Conservation (phyloP, 37 sponge, comb jelly and placozoan species). For the Spongia lamella region DNA sequence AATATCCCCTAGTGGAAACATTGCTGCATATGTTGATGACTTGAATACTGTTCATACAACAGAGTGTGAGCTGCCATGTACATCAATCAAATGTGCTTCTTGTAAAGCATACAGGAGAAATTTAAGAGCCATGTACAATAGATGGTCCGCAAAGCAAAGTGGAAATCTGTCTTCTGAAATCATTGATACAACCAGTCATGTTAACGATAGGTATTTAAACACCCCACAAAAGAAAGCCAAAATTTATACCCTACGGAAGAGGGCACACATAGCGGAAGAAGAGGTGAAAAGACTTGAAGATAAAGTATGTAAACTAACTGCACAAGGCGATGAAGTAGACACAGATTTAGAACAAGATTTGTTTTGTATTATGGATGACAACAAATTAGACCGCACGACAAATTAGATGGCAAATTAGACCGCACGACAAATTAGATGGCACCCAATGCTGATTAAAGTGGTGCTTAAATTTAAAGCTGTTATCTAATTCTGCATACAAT, state of each 20-base stretch:
- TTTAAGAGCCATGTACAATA: slow-evolving; percentile 24
- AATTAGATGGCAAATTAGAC: slow-evolving; percentile 44
- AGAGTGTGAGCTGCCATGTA: slow-evolving; percentile 21
- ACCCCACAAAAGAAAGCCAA: slow-evolving; percentile 18
- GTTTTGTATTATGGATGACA: slow-evolving; percentile 20
- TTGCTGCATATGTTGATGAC: slow-evolving; percentile 16
- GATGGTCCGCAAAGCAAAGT: slow-evolving; percentile 31
- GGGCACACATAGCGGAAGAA: slow-evolving; percentile 9
- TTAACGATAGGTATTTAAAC: slow-evolving; percentile 36
- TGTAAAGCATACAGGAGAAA: slow-evolving; percentile 19
- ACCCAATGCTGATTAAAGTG: slow-evolving; percentile 36
- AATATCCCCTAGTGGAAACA: slow-evolving; percentile 1
- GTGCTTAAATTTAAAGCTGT: slow-evolving; percentile 32
- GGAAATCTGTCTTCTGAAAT: background rate
- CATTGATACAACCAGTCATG: slow-evolving; percentile 16
- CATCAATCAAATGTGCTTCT: slow-evolving; percentile 11
- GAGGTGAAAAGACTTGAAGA: slow-evolving; percentile 11
- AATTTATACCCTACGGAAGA: background rate
- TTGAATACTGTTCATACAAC: slow-evolving; percentile 18
- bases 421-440: slow-evolving; percentile 32
- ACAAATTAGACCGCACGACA: slow-evolving; percentile 21
- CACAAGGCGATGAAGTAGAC: slow-evolving; percentile 19
- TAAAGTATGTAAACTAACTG: slow-evolving; percentile 3
- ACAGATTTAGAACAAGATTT: slow-evolving; percentile 33
- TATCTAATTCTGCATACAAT: slow-evolving; percentile 39